phyloP scores from a whole-genome alignment of 2,113 vertebrate genomes.

The Ahaetulla prasina region DNA sequence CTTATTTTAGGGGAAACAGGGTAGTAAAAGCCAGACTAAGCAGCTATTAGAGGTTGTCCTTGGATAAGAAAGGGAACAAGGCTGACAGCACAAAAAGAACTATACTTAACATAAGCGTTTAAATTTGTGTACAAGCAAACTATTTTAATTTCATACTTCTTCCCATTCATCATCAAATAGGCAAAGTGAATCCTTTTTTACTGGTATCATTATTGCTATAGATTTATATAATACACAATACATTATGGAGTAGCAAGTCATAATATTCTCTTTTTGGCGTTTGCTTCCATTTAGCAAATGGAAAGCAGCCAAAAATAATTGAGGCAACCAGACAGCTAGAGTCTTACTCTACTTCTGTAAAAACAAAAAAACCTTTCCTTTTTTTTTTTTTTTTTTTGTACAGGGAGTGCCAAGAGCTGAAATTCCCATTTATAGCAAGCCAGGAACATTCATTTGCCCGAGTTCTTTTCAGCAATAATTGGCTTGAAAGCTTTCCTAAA shows the following conservation, averaged over 20 bases:
- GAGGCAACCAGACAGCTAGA: not conserved
- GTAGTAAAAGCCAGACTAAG: not conserved
- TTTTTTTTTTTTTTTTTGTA: conserved; percentile 12
- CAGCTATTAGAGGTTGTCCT: not conserved
- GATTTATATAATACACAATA: not conserved
- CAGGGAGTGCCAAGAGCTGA: conserved; percentile 19
- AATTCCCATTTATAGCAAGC: conserved; percentile 33
- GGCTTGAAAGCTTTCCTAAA: conserved; percentile 28
- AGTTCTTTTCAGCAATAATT: conserved; percentile 27
- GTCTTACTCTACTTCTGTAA: not conserved
- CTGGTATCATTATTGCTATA: not conserved
- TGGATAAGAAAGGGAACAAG: not conserved
- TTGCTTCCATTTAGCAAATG: not conserved
- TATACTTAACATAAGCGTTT: not conserved
- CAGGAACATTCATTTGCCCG: conserved; percentile 29
- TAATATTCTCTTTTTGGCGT: not conserved
- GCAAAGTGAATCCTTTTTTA: not conserved
- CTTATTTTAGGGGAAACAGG: too few relatives aligned
- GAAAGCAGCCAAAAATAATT: not conserved
- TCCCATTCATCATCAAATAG: not conserved
- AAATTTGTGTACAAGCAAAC: not conserved
- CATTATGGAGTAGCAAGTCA: not conserved
- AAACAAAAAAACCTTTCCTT: not conserved
- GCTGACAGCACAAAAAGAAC: not conserved
- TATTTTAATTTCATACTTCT: not conserved